Percentiles rank a stretch among this genome's conserved stretches.
Evolutionary conservation across 2,113 vertebrate genomes (phyloP).

Genomic region (Vimba vimba): DNA sequence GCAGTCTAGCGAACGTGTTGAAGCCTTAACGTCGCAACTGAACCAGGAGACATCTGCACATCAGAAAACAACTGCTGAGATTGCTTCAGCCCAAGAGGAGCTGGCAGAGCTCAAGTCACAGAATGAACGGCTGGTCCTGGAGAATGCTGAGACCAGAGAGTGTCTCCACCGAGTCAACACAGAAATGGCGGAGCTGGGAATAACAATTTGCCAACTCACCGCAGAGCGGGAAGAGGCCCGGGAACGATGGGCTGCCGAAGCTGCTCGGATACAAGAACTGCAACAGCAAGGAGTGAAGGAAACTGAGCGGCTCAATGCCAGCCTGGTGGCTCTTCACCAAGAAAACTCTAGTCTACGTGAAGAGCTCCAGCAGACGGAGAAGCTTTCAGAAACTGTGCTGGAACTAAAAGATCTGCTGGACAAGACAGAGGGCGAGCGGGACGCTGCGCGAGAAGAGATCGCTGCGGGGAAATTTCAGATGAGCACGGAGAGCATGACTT

Average conservation of each 20-base stretch:
- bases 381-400: slow-evolving; percentile 66
- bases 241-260: slow-evolving; percentile 64
- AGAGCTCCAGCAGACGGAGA: slow-evolving; percentile 76
- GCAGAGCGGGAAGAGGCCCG: slow-evolving; percentile 78
- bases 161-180: slow-evolving; percentile 85
- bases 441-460: slow-evolving; percentile 78
- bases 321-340: slow-evolving; percentile 71
- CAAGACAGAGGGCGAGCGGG: slow-evolving; percentile 73
- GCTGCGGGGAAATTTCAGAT: slow-evolving; percentile 88
- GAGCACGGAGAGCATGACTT: slow-evolving; percentile 88
- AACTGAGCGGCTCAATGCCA: slow-evolving; percentile 71
- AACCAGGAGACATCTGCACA: slow-evolving; percentile 58
- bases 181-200: slow-evolving; percentile 88
- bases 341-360: slow-evolving; percentile 80
- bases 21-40: slow-evolving; percentile 64
- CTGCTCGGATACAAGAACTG: slow-evolving; percentile 68
- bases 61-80: slow-evolving; percentile 48
- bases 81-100: slow-evolving; percentile 72
- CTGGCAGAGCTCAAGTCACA: slow-evolving; percentile 72
- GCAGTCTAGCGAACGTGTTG: slow-evolving; percentile 78
- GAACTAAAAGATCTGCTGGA: slow-evolving; percentile 81
- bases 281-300: slow-evolving; percentile 69
- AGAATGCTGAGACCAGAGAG: slow-evolving; percentile 82
- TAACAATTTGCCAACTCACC: slow-evolving; percentile 83
- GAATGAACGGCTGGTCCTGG: slow-evolving; percentile 73